Conservation (phyloP, 2,888 invertebrate genomes). For the Ptychoptera albimana region DNA sequence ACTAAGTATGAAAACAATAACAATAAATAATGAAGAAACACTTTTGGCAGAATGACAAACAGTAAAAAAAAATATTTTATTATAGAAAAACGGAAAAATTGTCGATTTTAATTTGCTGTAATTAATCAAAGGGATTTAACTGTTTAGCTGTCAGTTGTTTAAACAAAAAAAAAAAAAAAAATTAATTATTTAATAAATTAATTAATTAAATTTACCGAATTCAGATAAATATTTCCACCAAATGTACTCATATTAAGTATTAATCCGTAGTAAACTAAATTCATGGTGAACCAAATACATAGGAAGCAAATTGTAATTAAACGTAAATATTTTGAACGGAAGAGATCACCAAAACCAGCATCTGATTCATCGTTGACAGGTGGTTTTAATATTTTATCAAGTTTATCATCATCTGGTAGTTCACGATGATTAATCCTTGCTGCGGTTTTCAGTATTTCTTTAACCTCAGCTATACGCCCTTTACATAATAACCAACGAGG, state of each 20-base stretch:
- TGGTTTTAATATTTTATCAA: constrained; percentile 48
- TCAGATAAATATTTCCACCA: constrained; percentile 57
- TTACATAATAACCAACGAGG: constrained; percentile 61
- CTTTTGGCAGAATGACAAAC: too few relatives aligned
- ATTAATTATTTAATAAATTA: too few relatives aligned
- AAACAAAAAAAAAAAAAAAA: too few relatives aligned
- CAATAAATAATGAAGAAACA: too few relatives aligned
- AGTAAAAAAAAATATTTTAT: too few relatives aligned
- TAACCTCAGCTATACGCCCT: constrained; percentile 53
- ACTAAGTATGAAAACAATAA: too few relatives aligned
- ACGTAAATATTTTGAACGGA: constrained; percentile 44
- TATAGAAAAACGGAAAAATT: too few relatives aligned
- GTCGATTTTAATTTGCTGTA: too few relatives aligned
- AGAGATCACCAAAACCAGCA: constrained; percentile 45
- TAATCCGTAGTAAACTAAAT: constrained; percentile 34
- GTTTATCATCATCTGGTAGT: constrained; percentile 46
- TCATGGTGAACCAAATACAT: constrained; percentile 58
- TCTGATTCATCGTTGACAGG: constrained; percentile 33
- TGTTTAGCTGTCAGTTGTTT: too few relatives aligned
- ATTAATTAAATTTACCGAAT: constrained; percentile 39
- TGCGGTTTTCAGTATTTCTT: constrained; percentile 45
- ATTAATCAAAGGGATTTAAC: too few relatives aligned
- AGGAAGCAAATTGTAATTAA: constrained; percentile 54
- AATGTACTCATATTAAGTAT: constrained; percentile 59
- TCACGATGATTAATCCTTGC: constrained; percentile 47